Evolutionary conservation across 2,113 vertebrate species (phyloP).

Genomic region (Laticauda laticaudata): DNA sequence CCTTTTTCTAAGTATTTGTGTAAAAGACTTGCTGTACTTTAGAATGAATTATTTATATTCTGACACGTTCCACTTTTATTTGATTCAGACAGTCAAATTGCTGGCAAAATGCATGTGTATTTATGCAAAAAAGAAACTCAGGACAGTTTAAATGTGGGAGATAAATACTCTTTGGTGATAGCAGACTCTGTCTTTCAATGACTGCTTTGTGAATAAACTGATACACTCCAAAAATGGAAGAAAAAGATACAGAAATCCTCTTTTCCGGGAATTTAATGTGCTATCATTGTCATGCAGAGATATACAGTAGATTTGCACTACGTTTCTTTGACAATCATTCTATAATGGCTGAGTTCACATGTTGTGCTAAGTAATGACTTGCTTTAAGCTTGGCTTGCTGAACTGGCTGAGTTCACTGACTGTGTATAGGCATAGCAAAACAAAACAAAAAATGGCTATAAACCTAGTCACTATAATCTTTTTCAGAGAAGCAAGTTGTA

Average conservation of each 20-base stretch:
- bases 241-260: neutral
- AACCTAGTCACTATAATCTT: neutral
- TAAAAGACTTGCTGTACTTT: constrained; percentile 52
- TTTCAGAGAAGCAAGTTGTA: neutral
- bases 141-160: constrained; percentile 54
- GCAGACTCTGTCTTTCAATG: neutral
- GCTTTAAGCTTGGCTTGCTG: neutral
- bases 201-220: constrained; percentile 5
- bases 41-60: constrained; percentile 63
- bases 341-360: neutral
- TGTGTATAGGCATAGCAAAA: neutral
- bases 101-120: constrained; percentile 51
- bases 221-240: constrained; percentile 27
- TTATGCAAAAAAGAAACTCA: constrained; percentile 57
- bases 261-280: neutral
- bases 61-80: constrained; percentile 52
- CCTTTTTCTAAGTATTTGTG: constrained; percentile 47
- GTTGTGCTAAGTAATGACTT: neutral
- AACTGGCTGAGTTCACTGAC: neutral
- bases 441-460: neutral
- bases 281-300: neutral
- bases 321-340: constrained; percentile 25
- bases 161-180: constrained; percentile 50
- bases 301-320: constrained; percentile 12
- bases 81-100: constrained; percentile 52